Conservation (phyloP, 2,797 vertebrate species). For the Macrochelys suwanniensis region DNA sequence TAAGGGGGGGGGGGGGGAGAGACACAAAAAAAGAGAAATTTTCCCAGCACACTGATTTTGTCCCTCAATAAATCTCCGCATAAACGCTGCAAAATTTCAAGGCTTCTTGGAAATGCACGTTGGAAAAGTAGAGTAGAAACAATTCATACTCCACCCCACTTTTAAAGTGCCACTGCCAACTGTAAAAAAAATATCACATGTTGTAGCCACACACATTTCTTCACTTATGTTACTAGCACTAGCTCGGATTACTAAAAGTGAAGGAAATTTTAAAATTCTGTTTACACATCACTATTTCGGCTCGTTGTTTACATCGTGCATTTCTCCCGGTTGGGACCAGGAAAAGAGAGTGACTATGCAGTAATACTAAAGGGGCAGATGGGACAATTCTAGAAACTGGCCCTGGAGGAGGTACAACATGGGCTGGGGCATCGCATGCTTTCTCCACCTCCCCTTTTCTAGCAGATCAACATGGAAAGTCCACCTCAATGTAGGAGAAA, state of each 20-base stretch:
- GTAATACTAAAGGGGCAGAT: neutral
- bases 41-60: neutral
- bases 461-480: neutral
- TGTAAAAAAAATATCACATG: neutral
- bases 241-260: neutral
- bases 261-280: neutral
- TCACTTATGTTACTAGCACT: neutral
- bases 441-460: neutral
- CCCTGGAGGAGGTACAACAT: neutral
- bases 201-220: neutral
- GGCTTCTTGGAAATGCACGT: neutral
- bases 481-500: neutral
- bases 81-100: neutral
- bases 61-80: neutral
- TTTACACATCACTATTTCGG: neutral
- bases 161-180: neutral
- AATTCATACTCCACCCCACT: neutral
- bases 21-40: neutral
- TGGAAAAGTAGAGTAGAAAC: neutral
- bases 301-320: neutral
- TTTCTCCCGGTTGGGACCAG: neutral
- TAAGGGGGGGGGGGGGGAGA: neutral
- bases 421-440: neutral
- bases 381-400: neutral
- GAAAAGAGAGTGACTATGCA: neutral